Conservation (phyloP, 1,140 invertebrate genomes). For the Drosophila aff. region DNA sequence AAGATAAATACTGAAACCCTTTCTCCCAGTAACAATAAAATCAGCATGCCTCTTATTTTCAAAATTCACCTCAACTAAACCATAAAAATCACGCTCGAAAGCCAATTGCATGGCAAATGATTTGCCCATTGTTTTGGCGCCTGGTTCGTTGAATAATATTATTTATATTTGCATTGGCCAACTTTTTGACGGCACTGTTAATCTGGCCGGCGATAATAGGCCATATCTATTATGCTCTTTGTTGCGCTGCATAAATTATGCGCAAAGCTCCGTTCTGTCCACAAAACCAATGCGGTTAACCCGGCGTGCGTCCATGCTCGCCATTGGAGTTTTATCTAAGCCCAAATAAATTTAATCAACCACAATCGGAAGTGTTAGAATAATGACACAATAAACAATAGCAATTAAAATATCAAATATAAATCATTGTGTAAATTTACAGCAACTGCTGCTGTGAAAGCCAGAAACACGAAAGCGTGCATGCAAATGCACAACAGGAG, state of each 20-base stretch:
- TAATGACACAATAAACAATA: slow-evolving; percentile 84
- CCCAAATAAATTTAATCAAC: slow-evolving; percentile 81
- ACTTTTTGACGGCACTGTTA: slow-evolving; percentile 55
- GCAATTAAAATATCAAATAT: slow-evolving; percentile 83
- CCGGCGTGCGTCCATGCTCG: neutral
- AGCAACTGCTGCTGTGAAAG: slow-evolving; percentile 68
- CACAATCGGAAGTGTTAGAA: slow-evolving; percentile 82
- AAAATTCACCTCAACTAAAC: slow-evolving; percentile 10
- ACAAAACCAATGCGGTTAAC: slow-evolving; percentile 64
- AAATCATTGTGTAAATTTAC: slow-evolving; percentile 81
- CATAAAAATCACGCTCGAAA: slow-evolving; percentile 3
- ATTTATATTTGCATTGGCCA: slow-evolving; percentile 19
- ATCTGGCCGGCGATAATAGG: slow-evolving; percentile 60
- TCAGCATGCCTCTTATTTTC: neutral
- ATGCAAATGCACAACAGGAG: slow-evolving; percentile 61
- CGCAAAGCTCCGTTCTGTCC: slow-evolving; percentile 53
- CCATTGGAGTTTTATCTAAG: slow-evolving; percentile 65
- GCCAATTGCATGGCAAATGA: slow-evolving; percentile 14
- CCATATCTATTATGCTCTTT: slow-evolving; percentile 68
- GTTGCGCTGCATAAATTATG: slow-evolving; percentile 69
- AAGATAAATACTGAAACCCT: neutral
- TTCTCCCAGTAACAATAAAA: neutral
- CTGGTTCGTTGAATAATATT: slow-evolving; percentile 23
- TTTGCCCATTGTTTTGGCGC: slow-evolving; percentile 15
- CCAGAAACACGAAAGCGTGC: slow-evolving; percentile 43